These are phyloP conservation scores for Lepidurus couesii DNA, from an alignment of 1,140 invertebrate genomes.

Conservation along the genomic window DNA sequence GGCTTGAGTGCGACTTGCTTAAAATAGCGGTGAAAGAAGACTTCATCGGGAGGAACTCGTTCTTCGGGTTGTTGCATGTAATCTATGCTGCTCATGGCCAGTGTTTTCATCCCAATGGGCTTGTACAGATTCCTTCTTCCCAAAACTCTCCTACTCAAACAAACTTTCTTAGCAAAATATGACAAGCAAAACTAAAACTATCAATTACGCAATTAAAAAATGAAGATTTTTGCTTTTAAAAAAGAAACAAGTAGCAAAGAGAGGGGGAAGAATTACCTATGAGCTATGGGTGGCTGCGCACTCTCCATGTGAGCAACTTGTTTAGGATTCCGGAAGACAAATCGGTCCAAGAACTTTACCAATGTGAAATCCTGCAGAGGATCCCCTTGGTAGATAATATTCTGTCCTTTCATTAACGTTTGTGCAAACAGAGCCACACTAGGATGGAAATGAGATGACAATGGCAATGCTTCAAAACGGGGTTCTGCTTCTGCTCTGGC, in stretches of 20 bases:
- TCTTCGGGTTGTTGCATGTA: conserved; percentile 63
- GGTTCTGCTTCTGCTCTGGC: conserved; percentile 25
- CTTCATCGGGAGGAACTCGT: conserved; percentile 72
- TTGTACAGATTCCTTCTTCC: conserved; percentile 38
- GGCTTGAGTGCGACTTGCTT: conserved; percentile 43
- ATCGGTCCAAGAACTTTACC: conserved; percentile 84
- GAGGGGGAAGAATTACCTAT: conserved; percentile 28
- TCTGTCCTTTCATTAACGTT: conserved; percentile 66
- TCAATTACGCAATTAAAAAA: conserved; percentile 6
- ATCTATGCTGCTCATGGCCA: conserved; percentile 60
- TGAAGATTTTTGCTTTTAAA: conserved; percentile 27
- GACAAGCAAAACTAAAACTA: not conserved
- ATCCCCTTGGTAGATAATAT: conserved; percentile 80
- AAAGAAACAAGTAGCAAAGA: conserved; percentile 16
- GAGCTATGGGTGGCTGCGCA: conserved; percentile 33
- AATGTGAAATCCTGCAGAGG: conserved; percentile 85
- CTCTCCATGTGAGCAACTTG: conserved; percentile 48
- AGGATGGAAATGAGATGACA: conserved; percentile 31
- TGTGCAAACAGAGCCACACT: conserved; percentile 67
- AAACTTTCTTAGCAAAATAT: conserved; percentile 11
- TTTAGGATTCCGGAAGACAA: conserved; percentile 95
- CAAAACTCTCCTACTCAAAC: conserved; percentile 35
- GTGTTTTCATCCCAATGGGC: conserved; percentile 55
- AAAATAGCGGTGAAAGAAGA: conserved; percentile 59
- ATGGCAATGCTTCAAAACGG: conserved; percentile 15